phyloP scores from a whole-genome alignment of 2,888 invertebrate genomes.

The Oligia fasciuncula region DNA sequence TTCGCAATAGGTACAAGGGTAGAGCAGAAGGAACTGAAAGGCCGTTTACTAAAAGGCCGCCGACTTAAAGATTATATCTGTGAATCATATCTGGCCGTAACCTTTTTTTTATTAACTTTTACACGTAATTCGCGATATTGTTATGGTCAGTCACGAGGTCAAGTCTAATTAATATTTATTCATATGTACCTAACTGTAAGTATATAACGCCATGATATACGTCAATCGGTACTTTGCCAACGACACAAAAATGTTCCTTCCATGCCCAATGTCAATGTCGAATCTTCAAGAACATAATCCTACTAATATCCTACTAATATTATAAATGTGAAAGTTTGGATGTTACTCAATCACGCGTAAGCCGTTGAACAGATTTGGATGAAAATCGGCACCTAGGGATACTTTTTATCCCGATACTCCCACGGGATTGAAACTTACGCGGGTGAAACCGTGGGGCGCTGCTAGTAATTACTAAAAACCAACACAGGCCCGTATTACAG shows the following conservation, averaged over 20 bases:
- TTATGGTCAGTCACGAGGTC: conserved; percentile 13
- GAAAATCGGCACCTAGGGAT: no score
- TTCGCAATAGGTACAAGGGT: no score
- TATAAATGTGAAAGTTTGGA: no score
- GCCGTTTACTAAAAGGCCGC: background rate
- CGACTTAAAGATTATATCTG: background rate
- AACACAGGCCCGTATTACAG: background rate
- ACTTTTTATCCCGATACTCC: no score
- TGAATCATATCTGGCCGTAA: background rate
- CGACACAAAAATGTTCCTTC: background rate
- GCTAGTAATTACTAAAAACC: background rate
- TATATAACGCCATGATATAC: conserved; percentile 7
- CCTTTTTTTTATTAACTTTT: conserved; percentile 9
- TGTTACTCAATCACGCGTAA: no score
- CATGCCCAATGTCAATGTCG: background rate
- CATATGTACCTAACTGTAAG: background rate
- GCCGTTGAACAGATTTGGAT: no score
- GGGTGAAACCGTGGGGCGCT: no score
- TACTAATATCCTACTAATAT: no score
- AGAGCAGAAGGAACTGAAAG: background rate
- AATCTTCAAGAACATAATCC: background rate
- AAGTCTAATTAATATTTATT: conserved; percentile 19
- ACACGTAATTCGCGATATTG: conserved; percentile 1
- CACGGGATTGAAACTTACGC: no score
- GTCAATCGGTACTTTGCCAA: conserved; percentile 43